Percentiles rank a stretch among this genome's conserved stretches.
These are phyloP conservation scores for Polydrusus cervinus DNA, from an alignment of 2,888 invertebrate species.

Conservation along the genomic window DNA sequence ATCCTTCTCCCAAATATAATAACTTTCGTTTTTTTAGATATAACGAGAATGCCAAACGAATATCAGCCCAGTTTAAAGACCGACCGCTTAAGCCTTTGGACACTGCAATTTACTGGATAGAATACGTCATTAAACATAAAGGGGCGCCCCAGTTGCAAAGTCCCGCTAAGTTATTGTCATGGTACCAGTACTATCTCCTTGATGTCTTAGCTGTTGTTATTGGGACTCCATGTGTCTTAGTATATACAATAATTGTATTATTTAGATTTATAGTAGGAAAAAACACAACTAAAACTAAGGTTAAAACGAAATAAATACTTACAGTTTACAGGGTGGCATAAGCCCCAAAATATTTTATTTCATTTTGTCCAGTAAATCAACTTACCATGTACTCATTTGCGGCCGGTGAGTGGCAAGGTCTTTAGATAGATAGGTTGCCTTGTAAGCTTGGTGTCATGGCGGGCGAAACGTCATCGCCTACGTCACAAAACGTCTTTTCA, in stretches of 20 bases:
- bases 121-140: slow-evolving; percentile 76
- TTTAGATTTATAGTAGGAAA: not conserved
- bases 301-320: slow-evolving; percentile 9
- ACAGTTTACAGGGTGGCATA: too few relatives aligned
- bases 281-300: slow-evolving; percentile 7
- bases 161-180: slow-evolving; percentile 72
- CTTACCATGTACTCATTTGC: too few relatives aligned
- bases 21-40: slow-evolving; percentile 70
- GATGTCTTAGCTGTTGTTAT: slow-evolving; percentile 55
- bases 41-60: slow-evolving; percentile 71
- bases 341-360: too few relatives aligned
- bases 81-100: slow-evolving; percentile 76
- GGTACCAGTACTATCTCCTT: slow-evolving; percentile 69
- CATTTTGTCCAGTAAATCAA: too few relatives aligned
- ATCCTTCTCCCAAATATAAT: too few relatives aligned
- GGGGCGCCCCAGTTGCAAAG: slow-evolving; percentile 74
- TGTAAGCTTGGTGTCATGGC: too few relatives aligned
- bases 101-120: slow-evolving; percentile 78
- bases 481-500: too few relatives aligned
- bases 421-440: too few relatives aligned
- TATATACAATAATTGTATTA: slow-evolving; percentile 17
- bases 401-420: too few relatives aligned
- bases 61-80: slow-evolving; percentile 75
- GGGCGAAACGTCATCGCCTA: too few relatives aligned
- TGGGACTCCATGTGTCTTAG: slow-evolving; percentile 2